Base-by-base conservation (phyloP, 2,113 vertebrate species). In the Anguilla japonica region DNA sequence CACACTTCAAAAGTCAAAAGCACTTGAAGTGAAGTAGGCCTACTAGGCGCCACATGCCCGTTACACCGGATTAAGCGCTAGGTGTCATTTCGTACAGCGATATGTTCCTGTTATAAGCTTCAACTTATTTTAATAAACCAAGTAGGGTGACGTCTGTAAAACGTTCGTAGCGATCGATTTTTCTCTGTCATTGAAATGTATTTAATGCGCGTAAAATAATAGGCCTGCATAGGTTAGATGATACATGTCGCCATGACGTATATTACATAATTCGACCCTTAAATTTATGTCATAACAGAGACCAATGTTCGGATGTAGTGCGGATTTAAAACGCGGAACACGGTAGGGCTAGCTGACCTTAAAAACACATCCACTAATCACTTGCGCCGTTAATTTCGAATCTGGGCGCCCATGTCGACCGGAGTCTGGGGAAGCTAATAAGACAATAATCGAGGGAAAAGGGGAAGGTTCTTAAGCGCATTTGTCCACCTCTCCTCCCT, bases 371-470 rank as follows among this genome's bases (percentile, higher is more conserved):
- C 43, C 79, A 81, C 85, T 86, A 81, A 86, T 86, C 79, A 86
- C 57, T 53, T 79, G 39, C 79, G 79, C 56, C 85, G 85, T 86
- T 86, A 81, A 86, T 81, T 86, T 26, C 56, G 40, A 82, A 46
- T 16, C 79, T 40, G 85, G 85, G 85, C 85, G 85, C 85, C 85
- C 16, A 7, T 81, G 79, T 86, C 84, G 56, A n/a, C 20, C 26
- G 5, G n/a, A 79, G 84, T 80, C 85, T 81, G 79, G 46, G 26
- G 85, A 67, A 86, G 43, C 56, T 81, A 79, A 53, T 53, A 13
- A 82, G 79, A 86, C 85, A 82, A 82, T 86, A 86, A 86, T 81
- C 60, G 79, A 40, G 5, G n/a, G 85, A 50, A 63, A 86, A 79
- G 79, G 39, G 56, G 26, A 39, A 67, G 34, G 85, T 26, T 56